These are phyloP conservation scores for Heliangelus exortis DNA, from an alignment of 2,797 vertebrate genomes.

Conservation along the genomic window DNA sequence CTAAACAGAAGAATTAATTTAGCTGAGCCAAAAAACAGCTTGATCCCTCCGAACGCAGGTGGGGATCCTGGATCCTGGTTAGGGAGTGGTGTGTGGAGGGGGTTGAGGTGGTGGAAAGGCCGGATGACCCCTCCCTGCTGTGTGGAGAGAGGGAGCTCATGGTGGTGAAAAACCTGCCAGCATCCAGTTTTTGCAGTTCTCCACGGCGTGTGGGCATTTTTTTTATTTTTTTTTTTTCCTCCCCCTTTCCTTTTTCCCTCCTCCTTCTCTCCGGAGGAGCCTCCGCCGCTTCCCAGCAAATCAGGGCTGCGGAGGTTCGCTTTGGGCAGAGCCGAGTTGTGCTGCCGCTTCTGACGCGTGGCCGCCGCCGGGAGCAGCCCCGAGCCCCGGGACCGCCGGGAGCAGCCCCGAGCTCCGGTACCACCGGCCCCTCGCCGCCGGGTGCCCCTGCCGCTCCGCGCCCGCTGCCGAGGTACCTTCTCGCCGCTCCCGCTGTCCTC, in stretches of 20 bases:
- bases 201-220: not conserved
- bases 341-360: slow-evolving; percentile 48
- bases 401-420: not conserved
- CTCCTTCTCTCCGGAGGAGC: slow-evolving; percentile 20
- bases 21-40: not conserved
- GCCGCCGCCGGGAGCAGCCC: not conserved
- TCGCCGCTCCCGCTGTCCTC: not conserved
- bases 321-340: slow-evolving; percentile 46
- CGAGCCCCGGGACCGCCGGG: not conserved
- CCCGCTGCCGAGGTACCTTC: not conserved
- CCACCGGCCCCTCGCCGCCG: not conserved
- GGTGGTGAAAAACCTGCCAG: not conserved
- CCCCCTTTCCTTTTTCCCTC: not conserved
- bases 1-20: not conserved
- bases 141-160: too few relatives aligned
- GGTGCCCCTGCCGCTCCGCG: not conserved
- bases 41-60: not conserved
- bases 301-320: slow-evolving; percentile 2
- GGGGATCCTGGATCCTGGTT: not conserved
- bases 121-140: too few relatives aligned
- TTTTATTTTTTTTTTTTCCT: not conserved
- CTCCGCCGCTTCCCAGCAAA: not conserved
- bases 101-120: too few relatives aligned
- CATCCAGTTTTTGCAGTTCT: not conserved
- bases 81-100: too few relatives aligned